A percentile compares a stretch with the other conserved stretches of the same genome.
Evolutionary conservation across 2,797 vertebrate genomes (phyloP).

Genomic region (Alcedo quadribrachys): DNA sequence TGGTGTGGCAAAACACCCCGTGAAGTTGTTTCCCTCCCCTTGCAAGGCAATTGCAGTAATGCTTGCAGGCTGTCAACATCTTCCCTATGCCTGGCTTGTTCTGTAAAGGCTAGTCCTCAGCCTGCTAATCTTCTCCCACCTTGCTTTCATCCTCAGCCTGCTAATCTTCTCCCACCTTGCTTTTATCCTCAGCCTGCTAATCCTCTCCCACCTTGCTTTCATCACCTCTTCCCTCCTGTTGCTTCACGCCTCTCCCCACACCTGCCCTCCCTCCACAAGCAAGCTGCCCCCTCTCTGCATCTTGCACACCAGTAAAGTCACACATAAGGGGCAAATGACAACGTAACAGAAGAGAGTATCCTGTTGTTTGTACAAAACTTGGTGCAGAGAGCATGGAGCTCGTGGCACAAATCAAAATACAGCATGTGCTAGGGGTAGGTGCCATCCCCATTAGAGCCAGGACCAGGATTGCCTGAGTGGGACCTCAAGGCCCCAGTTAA

Average conservation of each 20-base stretch:
- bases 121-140: background rate
- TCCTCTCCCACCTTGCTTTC: background rate
- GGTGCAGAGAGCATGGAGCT: background rate
- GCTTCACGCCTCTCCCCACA: background rate
- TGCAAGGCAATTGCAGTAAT: background rate
- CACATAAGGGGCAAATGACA: background rate
- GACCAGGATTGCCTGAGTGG: background rate
- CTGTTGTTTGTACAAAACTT: background rate
- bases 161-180: background rate
- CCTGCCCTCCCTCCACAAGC: background rate
- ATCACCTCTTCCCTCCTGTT: background rate
- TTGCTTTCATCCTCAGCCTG: background rate
- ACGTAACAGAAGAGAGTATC: background rate
- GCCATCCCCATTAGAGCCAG: background rate
- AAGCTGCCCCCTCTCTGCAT: rapidly evolving
- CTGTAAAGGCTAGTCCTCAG: background rate
- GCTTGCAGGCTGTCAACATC: background rate
- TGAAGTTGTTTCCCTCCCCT: background rate
- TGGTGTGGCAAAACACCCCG: rapidly evolving
- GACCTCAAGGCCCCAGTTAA: background rate
- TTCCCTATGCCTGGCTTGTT: background rate
- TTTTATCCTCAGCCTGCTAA: background rate
- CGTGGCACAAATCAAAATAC: background rate
- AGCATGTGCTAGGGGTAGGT: background rate
- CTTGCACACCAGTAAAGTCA: background rate